Evolutionary conservation across 1,140 invertebrate genomes (phyloP), one percentile per base, ranked within the genome.

Genomic region (Drosophila prosaltans): DNA sequence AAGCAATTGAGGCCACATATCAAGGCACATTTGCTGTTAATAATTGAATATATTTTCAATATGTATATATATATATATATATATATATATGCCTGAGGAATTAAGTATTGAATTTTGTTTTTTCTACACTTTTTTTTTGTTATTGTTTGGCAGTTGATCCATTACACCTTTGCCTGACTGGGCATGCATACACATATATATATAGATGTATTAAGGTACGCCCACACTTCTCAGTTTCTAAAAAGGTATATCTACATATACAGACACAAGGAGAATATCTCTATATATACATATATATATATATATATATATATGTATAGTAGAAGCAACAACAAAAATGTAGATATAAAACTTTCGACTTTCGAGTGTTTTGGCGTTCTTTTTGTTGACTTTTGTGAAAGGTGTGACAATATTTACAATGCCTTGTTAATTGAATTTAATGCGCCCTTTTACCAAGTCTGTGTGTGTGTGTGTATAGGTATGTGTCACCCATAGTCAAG

Each of bases 381-480:
- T 72, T 36, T 43, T 81, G 72, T 82, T 82, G 82, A 76, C 83
- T 71, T 68, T 79, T 79, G 69, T 77, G 72, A 74, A 82, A 88
- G 83, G 80, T 86, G 83, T 79, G 72, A 88, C 76, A 82, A 83
- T 88, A 86, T 86, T 86, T 77, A 77, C 80, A 83, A 82, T 65
- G 66, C 30, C 64, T 69, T 76, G 55, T 76, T 86, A 82, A 88
- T 82, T 86, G 79, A 86, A 86, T 81, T 78, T 78, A 86, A 83
- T 80, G 77, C 70, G 77, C 61, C 51, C 65, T 48, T 30, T 39
- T 9, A 51, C 30, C 40, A 30, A 66, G 32, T 54, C 7, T 40
- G 8, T n/a, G 21, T 45, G 40, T 69, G 45, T 8, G 24, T 24
- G n/a, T 57, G 6, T 24, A 5, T 7, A 36, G 32, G 32, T 36